phyloP scores from a whole-genome alignment of 2,888 invertebrate species.

The Bombyx huttoni region DNA sequence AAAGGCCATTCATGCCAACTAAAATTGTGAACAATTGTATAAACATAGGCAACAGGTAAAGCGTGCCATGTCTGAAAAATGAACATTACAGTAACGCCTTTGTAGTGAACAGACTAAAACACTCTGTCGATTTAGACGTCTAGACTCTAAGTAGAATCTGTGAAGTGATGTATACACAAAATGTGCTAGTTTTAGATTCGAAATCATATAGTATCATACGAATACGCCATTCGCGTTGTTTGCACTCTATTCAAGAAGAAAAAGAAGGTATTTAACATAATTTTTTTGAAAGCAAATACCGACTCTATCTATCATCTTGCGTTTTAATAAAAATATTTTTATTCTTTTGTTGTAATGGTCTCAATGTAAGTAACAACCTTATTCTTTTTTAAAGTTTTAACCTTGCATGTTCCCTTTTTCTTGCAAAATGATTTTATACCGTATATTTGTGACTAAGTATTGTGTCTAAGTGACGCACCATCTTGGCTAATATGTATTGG shows the following conservation, averaged over 20 bases:
- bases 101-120: background rate
- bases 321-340: background rate
- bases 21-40: constrained; percentile 45
- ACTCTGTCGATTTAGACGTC: background rate
- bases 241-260: constrained; percentile 52
- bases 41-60: constrained; percentile 33
- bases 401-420: background rate
- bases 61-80: constrained; percentile 41
- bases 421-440: constrained; percentile 7
- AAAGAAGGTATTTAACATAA: constrained; percentile 41
- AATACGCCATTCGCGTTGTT: constrained; percentile 48
- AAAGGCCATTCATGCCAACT: constrained; percentile 23
- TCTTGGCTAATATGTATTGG: constrained; percentile 41
- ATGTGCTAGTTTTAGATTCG: constrained; percentile 40
- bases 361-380: too few species aligned
- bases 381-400: too few species aligned
- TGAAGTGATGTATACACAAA: constrained; percentile 38
- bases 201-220: constrained; percentile 47
- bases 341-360: too few species aligned
- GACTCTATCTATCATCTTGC: background rate
- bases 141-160: too few species aligned
- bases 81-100: constrained; percentile 7
- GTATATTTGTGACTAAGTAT: constrained; percentile 22
- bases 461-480: constrained; percentile 36
- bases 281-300: background rate